Evolutionary conservation across 2,113 vertebrate species (phyloP).

Genomic region (Synchiropus splendidus): DNA sequence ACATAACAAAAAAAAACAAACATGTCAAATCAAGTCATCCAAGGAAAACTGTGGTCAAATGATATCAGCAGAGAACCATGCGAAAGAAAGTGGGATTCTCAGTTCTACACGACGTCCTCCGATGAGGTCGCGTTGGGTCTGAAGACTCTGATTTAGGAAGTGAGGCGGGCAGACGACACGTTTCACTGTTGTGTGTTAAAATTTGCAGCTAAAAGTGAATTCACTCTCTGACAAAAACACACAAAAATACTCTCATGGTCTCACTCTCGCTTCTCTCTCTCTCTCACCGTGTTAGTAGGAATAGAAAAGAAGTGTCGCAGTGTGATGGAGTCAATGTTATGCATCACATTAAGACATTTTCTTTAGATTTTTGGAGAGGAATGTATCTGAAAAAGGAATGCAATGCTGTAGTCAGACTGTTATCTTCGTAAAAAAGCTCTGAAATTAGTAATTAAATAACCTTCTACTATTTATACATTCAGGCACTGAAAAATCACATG

Average conservation of each 20-base stretch:
- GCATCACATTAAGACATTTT: slow-evolving; percentile 66
- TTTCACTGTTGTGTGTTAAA: slow-evolving; percentile 35
- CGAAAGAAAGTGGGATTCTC: slow-evolving; percentile 40
- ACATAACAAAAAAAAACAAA: slow-evolving; percentile 29
- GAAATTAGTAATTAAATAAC: slow-evolving; percentile 74
- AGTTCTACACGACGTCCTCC: slow-evolving; percentile 29
- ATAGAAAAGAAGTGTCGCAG: slow-evolving; percentile 39
- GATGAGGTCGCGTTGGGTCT: slow-evolving; percentile 21
- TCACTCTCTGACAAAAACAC: slow-evolving; percentile 22
- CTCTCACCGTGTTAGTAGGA: slow-evolving; percentile 49
- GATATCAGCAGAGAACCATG: slow-evolving; percentile 57
- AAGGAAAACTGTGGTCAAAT: slow-evolving; percentile 26
- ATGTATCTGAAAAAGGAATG: slow-evolving; percentile 76
- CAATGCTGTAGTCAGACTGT: slow-evolving; percentile 70
- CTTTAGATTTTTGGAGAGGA: slow-evolving; percentile 63
- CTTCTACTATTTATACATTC: slow-evolving; percentile 74
- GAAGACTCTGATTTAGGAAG: slow-evolving; percentile 49
- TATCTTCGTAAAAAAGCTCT: slow-evolving; percentile 69
- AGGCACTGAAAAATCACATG: slow-evolving; percentile 75
- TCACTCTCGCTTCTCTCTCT: slow-evolving; percentile 10
- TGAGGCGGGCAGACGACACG: slow-evolving; percentile 36
- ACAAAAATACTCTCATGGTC: slow-evolving; percentile 17
- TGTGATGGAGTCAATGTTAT: slow-evolving; percentile 67
- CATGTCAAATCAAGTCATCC: slow-evolving; percentile 38
- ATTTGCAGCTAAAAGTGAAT: slow-evolving; percentile 46